Evolutionary conservation across 2,113 vertebrate genomes (phyloP), one percentile per base, ranked within the genome.

Genomic region (Nerophis lumbriciformis): DNA sequence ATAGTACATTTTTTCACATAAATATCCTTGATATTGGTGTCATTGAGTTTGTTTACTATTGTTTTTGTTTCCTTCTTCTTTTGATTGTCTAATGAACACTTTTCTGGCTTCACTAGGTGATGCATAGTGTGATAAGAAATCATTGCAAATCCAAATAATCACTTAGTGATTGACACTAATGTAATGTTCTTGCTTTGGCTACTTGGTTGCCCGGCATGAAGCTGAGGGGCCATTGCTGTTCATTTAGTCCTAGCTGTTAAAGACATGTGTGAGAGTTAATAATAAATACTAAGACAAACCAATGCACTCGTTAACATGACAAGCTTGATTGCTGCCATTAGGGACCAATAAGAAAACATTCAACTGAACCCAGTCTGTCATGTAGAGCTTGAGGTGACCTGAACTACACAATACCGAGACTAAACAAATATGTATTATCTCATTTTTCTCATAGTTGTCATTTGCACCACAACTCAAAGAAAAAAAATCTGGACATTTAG

Each of bases 371-470:
- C 53, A 73, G 72, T 75, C 77, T 79, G 64, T 73, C 72, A 80
- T 60, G 62, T 53, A 75, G 82, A 63, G 71, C 66, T 75, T 76
- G 68, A 78, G 80, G 79, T 75, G 76, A 75, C 86, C 66, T 64
- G 57, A 63, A 77, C 66, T 61, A 75, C 74, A 81, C 71, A 77
- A 76, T 75, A 72, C 68, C 71, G 79, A 87, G 88, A 88, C 86
- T 88, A 88, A 88, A 90, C 86, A 88, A 79, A 61, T 55, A 69
- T 77, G 82, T 83, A 80, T 79, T 79, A 76, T 81, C 65, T 81
- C 76, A 69, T 77, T 77, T 70, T 77, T 81, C 63, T 35, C 68
- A 72, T 69, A 71, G 71, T 74, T 76, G 79, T 83, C 78, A 84
- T 81, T 81, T 68, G 58, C 64, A 64, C 72, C 58, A 64, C 53